A percentile compares a stretch with the other conserved stretches of the same genome.
phyloP scores from a whole-genome alignment of 2,113 vertebrate species.

The human region DNA sequence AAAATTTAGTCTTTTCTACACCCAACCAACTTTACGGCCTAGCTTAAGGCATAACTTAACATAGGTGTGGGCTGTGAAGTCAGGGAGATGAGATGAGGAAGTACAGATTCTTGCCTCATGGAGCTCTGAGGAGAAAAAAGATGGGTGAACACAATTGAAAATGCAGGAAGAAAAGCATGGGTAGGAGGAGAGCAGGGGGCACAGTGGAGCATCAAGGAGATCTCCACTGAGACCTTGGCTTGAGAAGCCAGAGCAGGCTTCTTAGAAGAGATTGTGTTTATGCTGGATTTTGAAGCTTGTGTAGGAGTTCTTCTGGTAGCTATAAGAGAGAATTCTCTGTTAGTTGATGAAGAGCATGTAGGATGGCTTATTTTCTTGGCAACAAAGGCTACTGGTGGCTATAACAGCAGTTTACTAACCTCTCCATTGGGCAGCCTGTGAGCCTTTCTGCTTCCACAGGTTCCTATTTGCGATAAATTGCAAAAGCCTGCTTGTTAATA shows the following conservation, averaged over 20 bases:
- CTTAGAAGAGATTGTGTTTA: not conserved
- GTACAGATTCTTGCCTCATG: not conserved
- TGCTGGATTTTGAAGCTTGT: not conserved
- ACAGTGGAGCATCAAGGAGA: not conserved
- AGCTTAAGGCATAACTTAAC: not conserved
- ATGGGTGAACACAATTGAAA: not conserved
- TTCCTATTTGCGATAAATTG: not conserved
- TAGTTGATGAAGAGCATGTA: not conserved
- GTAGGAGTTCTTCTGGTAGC: not conserved
- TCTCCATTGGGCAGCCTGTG: not conserved
- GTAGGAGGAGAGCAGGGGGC: not conserved
- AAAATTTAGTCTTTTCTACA: not conserved
- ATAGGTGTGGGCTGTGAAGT: not conserved
- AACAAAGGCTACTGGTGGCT: not conserved
- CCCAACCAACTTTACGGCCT: not conserved
- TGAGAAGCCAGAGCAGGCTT: not conserved
- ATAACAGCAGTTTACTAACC: not conserved
- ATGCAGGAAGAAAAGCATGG: not conserved
- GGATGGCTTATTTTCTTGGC: not conserved
- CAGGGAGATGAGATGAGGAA: not conserved
- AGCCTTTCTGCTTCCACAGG: not conserved
- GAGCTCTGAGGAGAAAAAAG: not conserved
- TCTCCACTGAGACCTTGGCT: not conserved
- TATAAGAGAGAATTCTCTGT: not conserved
- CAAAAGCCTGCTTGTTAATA: not conserved